Evolutionary conservation across 1,140 invertebrate species (phyloP).

Genomic region (Acromyrmex heyeri): DNA sequence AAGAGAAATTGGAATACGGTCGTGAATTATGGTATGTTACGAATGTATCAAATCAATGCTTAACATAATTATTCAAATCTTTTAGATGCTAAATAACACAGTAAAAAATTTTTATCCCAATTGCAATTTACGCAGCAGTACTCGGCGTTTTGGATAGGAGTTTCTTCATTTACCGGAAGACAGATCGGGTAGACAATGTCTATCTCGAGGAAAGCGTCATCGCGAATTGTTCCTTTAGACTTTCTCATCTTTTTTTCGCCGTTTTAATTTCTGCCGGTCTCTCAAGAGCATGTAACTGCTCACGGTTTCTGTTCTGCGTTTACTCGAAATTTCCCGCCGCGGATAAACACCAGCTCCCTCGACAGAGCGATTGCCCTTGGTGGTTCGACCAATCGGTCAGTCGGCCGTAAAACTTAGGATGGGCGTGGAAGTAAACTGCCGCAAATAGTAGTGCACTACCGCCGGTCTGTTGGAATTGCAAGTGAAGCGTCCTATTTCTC

Average conservation of each 20-base stretch:
- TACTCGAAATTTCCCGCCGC: slow-evolving; percentile 70
- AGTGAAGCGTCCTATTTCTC: slow-evolving; percentile 66
- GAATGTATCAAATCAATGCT: background rate
- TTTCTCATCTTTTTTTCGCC: slow-evolving; percentile 18
- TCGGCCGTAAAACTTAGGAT: slow-evolving; percentile 76
- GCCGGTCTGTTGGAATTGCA: slow-evolving; percentile 65
- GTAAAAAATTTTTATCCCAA: background rate
- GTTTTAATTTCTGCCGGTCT: slow-evolving; percentile 40
- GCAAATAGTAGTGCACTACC: slow-evolving; percentile 78
- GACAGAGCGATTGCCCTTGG: slow-evolving; percentile 31
- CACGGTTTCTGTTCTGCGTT: slow-evolving; percentile 68
- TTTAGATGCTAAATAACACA: background rate
- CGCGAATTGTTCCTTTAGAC: background rate
- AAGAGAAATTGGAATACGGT: background rate
- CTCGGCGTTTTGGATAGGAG: background rate
- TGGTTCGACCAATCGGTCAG: slow-evolving; percentile 13
- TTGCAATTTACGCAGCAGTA: background rate
- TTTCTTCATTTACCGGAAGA: background rate
- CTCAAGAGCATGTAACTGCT: slow-evolving; percentile 33
- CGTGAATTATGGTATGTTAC: background rate
- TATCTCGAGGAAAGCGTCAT: background rate
- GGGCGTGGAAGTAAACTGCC: slow-evolving; percentile 77
- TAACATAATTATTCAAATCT: background rate
- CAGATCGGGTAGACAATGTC: background rate
- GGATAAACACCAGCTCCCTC: slow-evolving; percentile 67